A percentile compares a stretch with the other conserved stretches of the same genome.
These are phyloP conservation scores for Saxidomus purpurata DNA, from an alignment of 1,140 invertebrate species.

Conservation along the genomic window DNA sequence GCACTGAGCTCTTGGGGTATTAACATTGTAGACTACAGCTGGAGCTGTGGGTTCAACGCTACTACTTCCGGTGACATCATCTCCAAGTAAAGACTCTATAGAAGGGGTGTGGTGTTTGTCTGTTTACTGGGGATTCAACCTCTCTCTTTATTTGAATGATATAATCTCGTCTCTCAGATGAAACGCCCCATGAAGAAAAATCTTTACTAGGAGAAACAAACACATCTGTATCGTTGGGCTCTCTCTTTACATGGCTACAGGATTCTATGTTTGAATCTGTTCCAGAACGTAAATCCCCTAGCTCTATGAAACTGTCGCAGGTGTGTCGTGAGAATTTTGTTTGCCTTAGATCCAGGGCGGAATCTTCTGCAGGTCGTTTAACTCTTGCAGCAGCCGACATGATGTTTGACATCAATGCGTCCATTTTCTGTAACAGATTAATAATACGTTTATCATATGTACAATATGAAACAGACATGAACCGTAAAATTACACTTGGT, in stretches of 20 bases:
- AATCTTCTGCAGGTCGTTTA: neutral
- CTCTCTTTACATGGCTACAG: too few species aligned
- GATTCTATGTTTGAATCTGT: neutral
- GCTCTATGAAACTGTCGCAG: slow-evolving; percentile 9
- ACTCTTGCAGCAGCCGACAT: neutral
- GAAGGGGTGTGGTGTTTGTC: neutral
- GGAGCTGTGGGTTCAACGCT: neutral
- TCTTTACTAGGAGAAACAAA: too few species aligned
- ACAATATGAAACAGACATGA: too few species aligned
- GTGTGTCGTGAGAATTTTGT: neutral
- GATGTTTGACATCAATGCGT: slow-evolving; percentile 35
- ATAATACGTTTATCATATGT: too few species aligned
- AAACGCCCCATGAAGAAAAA: too few species aligned
- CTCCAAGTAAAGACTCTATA: neutral
- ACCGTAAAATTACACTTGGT: too few species aligned
- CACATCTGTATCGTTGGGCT: too few species aligned
- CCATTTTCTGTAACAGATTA: slow-evolving; percentile 25
- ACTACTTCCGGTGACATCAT: neutral
- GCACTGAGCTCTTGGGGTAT: neutral
- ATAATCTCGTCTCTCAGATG: too few species aligned
- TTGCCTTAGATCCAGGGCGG: neutral
- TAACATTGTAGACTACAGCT: neutral
- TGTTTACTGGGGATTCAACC: neutral
- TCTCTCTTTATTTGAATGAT: neutral
- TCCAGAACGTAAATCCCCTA: slow-evolving; percentile 26